A percentile compares a stretch with the other conserved stretches of the same genome.
Conservation (phyloP, 1,140 invertebrate genomes). For the Brachionus rubens region DNA sequence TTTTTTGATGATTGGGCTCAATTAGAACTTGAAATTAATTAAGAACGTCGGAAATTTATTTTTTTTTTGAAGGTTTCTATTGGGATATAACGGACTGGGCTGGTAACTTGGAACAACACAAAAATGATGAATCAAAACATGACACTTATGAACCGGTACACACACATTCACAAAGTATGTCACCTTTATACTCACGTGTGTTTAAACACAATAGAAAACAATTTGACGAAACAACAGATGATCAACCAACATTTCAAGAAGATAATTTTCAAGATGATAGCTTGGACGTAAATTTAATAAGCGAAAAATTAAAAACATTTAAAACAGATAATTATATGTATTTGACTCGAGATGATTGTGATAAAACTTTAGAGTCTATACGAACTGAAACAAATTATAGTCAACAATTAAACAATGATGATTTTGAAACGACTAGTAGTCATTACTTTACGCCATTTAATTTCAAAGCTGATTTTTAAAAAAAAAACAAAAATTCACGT, state of each 20-base stretch:
- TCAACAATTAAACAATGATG: not conserved
- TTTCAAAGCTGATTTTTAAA: constrained; percentile 3
- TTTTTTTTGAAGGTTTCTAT: constrained; percentile 39
- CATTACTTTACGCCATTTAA: not conserved
- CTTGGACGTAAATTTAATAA: not conserved
- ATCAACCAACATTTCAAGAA: not conserved
- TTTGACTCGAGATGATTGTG: constrained; percentile 19
- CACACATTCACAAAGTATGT: not conserved
- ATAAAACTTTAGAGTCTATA: constrained; percentile 19
- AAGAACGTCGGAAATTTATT: not conserved
- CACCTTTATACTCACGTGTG: constrained; percentile 32
- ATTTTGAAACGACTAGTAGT: not conserved
- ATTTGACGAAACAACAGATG: not conserved
- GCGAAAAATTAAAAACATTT: not conserved
- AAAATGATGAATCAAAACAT: not conserved
- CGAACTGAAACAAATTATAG: not conserved
- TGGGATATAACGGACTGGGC: constrained; percentile 47
- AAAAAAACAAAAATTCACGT: not conserved
- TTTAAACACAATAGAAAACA: constrained; percentile 19
- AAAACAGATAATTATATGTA: constrained; percentile 12
- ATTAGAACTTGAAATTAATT: not conserved
- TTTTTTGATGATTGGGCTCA: not conserved
- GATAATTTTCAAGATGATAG: constrained; percentile 4
- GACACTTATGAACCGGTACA: not conserved
- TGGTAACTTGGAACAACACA: not conserved